Conservation (phyloP, 2,113 vertebrate species). For the Sinocyclocheilus rhinocerous region DNA sequence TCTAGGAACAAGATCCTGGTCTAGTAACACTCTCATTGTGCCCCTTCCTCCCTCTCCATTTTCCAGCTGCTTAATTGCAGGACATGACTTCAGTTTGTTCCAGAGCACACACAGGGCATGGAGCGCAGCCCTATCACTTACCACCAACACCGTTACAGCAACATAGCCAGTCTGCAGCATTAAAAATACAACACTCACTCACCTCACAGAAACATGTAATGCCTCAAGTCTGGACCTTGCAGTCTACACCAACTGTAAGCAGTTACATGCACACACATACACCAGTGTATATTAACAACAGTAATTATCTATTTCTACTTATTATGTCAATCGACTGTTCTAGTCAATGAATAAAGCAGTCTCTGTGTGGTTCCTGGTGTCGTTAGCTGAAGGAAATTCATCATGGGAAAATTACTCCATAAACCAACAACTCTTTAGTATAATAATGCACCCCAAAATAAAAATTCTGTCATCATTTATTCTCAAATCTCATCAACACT, state of each 20-base stretch:
- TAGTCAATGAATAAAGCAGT: background rate
- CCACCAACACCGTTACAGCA: slow-evolving; percentile 36
- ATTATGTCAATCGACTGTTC: background rate
- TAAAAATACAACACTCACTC: slow-evolving; percentile 35
- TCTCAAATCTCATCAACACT: too few relatives aligned
- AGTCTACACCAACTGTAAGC: background rate
- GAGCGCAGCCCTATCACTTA: slow-evolving; percentile 40
- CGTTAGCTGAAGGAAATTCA: background rate
- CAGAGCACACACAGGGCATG: slow-evolving; percentile 34
- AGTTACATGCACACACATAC: background rate
- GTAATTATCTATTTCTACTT: background rate
- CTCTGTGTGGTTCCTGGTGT: background rate
- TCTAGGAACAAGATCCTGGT: background rate
- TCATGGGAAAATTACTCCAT: too few relatives aligned
- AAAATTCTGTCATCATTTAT: too few relatives aligned
- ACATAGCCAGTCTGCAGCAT: slow-evolving; percentile 21
- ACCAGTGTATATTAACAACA: background rate
- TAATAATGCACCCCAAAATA: too few relatives aligned
- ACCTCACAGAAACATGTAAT: background rate
- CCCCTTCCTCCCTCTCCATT: background rate
- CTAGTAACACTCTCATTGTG: background rate
- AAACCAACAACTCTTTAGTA: background rate
- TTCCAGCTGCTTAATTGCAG: slow-evolving; percentile 39
- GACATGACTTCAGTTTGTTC: slow-evolving; percentile 32
- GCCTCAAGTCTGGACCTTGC: background rate